phyloP scores from a whole-genome alignment of 2,888 invertebrate species.

The Celastrina argiolus region DNA sequence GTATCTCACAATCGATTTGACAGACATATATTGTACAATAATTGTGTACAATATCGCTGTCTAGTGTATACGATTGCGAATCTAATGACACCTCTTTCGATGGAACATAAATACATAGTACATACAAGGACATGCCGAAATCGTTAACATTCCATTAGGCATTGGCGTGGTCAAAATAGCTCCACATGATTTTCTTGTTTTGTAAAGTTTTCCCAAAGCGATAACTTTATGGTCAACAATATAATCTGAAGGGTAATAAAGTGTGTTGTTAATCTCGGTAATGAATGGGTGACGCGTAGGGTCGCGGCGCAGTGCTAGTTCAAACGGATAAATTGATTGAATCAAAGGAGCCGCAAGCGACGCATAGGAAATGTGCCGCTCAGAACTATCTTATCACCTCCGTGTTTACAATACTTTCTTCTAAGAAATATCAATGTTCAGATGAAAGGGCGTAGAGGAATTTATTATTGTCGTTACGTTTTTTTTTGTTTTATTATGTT shows the following conservation, averaged over 20 bases:
- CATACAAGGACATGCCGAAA: too few species aligned
- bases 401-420: conserved; percentile 6
- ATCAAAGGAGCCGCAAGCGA: conserved; percentile 14
- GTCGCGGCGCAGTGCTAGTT: conserved; percentile 4
- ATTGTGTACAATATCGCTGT: too few species aligned
- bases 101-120: too few species aligned
- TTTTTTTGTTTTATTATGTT: too few species aligned
- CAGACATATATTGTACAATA: too few species aligned
- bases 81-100: too few species aligned
- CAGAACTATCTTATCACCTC: background rate
- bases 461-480: too few species aligned
- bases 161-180: too few species aligned
- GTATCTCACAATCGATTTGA: too few species aligned
- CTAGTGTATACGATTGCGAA: too few species aligned
- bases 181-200: background rate
- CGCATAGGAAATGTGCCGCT: conserved; percentile 14
- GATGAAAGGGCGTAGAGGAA: background rate
- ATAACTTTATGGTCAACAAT: background rate
- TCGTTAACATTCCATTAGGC: too few species aligned
- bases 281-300: conserved; percentile 1
- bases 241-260: conserved; percentile 3
- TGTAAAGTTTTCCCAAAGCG: background rate
- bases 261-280: conserved; percentile 9
- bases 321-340: conserved; percentile 13
- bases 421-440: background rate